Base-by-base conservation (phyloP, 2,113 vertebrate genomes). In the Ancistrus triradiatus region DNA sequence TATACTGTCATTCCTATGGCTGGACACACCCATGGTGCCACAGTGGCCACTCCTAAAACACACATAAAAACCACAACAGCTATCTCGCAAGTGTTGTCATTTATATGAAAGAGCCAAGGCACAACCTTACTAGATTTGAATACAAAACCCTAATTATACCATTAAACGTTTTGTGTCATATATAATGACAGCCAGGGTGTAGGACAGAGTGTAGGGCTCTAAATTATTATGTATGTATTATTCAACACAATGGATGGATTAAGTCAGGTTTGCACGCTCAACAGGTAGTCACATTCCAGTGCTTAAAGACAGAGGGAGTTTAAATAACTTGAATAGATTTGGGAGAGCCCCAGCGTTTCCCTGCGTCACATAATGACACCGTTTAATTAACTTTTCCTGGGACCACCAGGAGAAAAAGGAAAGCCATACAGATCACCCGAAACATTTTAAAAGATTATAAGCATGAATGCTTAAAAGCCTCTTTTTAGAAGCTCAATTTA, bases 381-480 rank as follows among this genome's bases (percentile, higher is more conserved):
- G 22, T 76, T 81, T 77, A 76, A 77, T 77, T 74, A 74, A 77
- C 74, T 81, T 77, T 55, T 65, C 35, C 33, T 42, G 44, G 63
- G 68, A 74, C 68, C 70, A 69, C 68, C 63, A 40, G 68, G 64
- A 68, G 38, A 55, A 70, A 67, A 66, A 55, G 43, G 24, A 69
- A 52, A 72, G 44, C 47, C 63, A 44, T 52, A 52, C 51, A 57
- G 68, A 63, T 63, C 43, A 27, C 70, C 31, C 47, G 70, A 57
- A 76, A 74, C 70, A 58, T 15, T 61, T 68, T 59, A 59, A 65
- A 59, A 70, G 42, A 70, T 77, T 70, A 72, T 59, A 8, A 64
- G 66, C 68, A 59, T 17, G 40, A 58, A 57, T 51, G 58, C 53
- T 66, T 61, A 68, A 74, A 72, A 69, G 69, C 69, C 60, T 61